Base-by-base conservation (phyloP, 2,113 vertebrate species). In the Equus przewalskii region DNA sequence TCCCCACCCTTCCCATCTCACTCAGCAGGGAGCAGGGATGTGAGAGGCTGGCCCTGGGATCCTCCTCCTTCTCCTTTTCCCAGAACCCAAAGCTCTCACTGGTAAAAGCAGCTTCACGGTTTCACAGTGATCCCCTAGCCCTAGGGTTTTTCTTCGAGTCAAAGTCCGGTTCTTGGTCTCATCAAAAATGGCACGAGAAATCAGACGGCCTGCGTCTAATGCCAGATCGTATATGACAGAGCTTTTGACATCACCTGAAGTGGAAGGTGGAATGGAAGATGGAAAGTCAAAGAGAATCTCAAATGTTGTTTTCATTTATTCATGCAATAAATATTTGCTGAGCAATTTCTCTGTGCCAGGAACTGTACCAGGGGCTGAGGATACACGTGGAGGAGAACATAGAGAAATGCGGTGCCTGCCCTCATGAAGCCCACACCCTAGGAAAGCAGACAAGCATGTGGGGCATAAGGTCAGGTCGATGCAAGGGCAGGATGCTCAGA, bases 81-180 rank as follows among this genome's bases (percentile, higher is more conserved):
- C 58, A 11, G 62, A 89, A 81, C 36, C 51, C 80, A 6, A 36
- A 76, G 60, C 90, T 19, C 96, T 97, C 81, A 97, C 98, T 5
- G 83, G 58, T 76, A 97, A 58, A 91, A 98, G 80, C 79, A 98
- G 85, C 81, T 93, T 97, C 91, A 97, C 4, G 18, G 15, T 54
- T 49, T 97, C 96, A 85, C 98, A 98, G 94, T 97, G 81, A 60
- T 67, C 13, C 26, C 98, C 94, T 19, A 97, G 86, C 5, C 93
- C 95, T 90, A 97, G 51, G 30, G 13, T 81, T 86, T 88, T 89
- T 13, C 75, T 95, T 78, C 75, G 46, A 65, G 81, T 87, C 67
- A 98, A 80, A 92, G 95, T 98, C 79, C 56, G 83, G 73, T 90
- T 93, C 92, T 95, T 89, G 51, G 97, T 97, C 78, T 97, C 97